Evolutionary conservation across 1,140 invertebrate species (phyloP), one percentile per base, ranked within the genome.

Genomic region (Myzus persicae): DNA sequence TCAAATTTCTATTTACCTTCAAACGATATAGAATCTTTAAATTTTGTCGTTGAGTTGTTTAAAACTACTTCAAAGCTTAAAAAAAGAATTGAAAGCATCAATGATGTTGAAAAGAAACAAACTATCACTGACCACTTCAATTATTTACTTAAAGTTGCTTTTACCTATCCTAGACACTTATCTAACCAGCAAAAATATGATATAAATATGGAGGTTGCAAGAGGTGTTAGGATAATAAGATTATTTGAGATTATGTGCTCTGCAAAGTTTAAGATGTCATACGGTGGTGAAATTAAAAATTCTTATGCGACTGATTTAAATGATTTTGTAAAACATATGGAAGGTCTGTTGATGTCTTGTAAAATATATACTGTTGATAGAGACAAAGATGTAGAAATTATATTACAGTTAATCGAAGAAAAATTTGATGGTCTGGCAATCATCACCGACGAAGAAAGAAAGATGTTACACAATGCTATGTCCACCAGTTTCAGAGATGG

Each of bases 361-460:
- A 40, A 44, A 26, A 14, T 7, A 11, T 93, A 93, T 40, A 76
- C 88, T 24, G 14, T 44, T 8, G 20, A 46, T 9, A 91, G 84
- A 51, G 84, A 84, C 3, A 14, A n/a, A 40, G n/a, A 84, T 26
- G 54, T 94, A 24, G 84, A 90, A 38, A 51, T 18, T 9, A 31
- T 85, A 11, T 54, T 85, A 22, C 26, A 94, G 22, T 36, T 89
- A 46, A 42, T 94, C 26, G 42, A 92, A 42, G 24, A 89, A 18
- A 87, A 94, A 88, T 67, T 93, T 22, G 48, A 84, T 76, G 54
- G 76, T 7, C 24, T 92, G 26, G 18, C 40, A 22, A 44, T 85
- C 3, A 91, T 82, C 42, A 93, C 88, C 1, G 44, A 93, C 38
- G 93, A 95, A 81, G 97, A 76, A 5, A 76, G 31, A 36, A 76